Base-by-base conservation (phyloP, 2,113 vertebrate species). In the Carlito syrichta region DNA sequence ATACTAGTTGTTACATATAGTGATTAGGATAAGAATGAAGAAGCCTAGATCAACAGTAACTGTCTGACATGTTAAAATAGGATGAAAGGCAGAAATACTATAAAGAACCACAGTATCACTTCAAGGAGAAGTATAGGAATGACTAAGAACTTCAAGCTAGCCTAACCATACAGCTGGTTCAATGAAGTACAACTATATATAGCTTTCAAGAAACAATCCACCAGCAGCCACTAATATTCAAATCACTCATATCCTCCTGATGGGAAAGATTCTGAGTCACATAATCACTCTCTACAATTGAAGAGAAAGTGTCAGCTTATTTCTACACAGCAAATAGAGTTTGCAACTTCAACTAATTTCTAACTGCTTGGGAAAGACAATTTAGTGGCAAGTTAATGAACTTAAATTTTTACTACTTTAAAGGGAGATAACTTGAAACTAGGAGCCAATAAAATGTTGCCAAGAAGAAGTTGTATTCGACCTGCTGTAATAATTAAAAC, bases 361-460 rank as follows among this genome's bases (percentile, higher is more conserved):
- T 62, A 63, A 91, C 27, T 83, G 35, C 52, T 86, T 43, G 16
- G 45, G 20, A 93, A 83, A 95, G 48, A 66, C 40, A 77, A 93
- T 38, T 84, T 50, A 69, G 48, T 74, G 22, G 40, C n/a, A 77
- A 74, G 43, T 62, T 82, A 91, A 85, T 30, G 35, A 95, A 73
- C 45, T 58, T 91, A 20, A 88, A 78, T 40, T 52, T 96, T 96
- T 89, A 95, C 58, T 91, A 82, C 32, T 86, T 91, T 83, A 95
- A 89, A 32, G 73, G 13, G 40, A 43, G 93, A 69, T 78, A 93
- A 81, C 68, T 54, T 88, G 66, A 96, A 96, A 96, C 20, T 50
- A 86, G 32, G 60, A 45, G 38, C 10, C 89, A 91, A 69, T 54
- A 91, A 86, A 89, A 89, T 52, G 89, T 2, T 11, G 38, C 35